Evolutionary conservation across 2,113 vertebrate genomes (phyloP).

Genomic region (Lamprotornis superbus): DNA sequence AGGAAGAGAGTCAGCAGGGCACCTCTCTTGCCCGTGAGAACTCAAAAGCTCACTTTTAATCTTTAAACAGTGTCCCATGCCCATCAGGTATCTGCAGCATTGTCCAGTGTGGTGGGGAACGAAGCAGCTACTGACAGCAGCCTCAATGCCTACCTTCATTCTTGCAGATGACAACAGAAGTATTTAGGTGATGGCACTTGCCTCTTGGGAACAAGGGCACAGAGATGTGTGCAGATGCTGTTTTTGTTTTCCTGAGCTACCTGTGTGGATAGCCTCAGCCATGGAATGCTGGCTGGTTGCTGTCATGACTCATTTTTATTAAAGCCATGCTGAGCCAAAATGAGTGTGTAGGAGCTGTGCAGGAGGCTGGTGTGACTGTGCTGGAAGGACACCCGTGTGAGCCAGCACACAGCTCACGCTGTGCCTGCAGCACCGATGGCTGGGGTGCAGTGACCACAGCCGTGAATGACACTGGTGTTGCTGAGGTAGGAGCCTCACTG

Average conservation of each 20-base stretch:
- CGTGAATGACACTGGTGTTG: rapidly evolving
- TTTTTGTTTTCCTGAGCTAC: background rate
- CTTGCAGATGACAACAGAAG: background rate
- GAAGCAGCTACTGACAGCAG: background rate
- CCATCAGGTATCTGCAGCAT: background rate
- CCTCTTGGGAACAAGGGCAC: background rate
- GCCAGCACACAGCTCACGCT: rapidly evolving
- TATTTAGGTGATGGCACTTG: background rate
- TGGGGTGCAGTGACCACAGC: background rate
- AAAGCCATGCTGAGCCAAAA: background rate
- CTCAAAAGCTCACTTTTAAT: background rate
- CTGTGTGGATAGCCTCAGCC: background rate
- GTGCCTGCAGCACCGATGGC: rapidly evolving
- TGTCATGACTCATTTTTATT: slow-evolving; percentile 11
- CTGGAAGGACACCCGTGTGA: background rate
- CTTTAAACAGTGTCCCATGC: background rate
- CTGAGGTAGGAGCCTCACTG: background rate
- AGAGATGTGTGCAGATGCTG: background rate
- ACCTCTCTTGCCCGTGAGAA: background rate
- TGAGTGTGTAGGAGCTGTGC: background rate
- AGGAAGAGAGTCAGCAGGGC: background rate
- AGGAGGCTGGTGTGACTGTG: background rate
- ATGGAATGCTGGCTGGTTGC: background rate
- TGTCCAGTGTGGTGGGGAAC: background rate
- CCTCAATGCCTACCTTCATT: background rate